Base-by-base conservation (phyloP, 1,140 invertebrate species). In the Rhizoglyphus robini region DNA sequence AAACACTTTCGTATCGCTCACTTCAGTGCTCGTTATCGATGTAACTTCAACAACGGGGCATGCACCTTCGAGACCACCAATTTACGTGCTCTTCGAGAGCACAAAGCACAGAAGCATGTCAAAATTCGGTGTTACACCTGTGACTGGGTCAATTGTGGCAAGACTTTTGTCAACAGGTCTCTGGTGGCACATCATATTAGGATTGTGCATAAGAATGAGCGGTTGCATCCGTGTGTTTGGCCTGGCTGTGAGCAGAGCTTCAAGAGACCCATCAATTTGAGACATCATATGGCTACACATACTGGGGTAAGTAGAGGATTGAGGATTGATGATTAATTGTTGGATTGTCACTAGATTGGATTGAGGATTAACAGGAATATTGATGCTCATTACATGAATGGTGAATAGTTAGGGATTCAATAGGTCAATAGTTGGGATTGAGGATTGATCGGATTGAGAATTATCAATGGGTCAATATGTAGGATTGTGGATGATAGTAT, bases 181-280 rank as follows among this genome's bases (percentile, higher is more conserved):
- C 20, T 54, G 20, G 51, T 54, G 8, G 8, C 51, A 15, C 51
- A 54, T 54, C 51, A 54, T 54, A 8, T 54, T 54, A 5, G 51
- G 23, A 54, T 32, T 20, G 51, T 23, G 8, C 51, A 54, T 20
- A 8, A 5, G 23, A 20, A 54, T 5, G 51, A 54, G 20, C 51
- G 51, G 23, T 32, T 54, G 15, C 51, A 27, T 32, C 51, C 51
- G 15, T 54, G 51, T 32, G 23, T 32, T 8, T 54, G 51, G 51
- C 51, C 51, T 32, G 51, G 51, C 20, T 54, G 51, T 32, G 51
- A 32, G 51, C 23, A 54, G 20, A 54, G 51, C 20, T 54, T 54
- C 20, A 54, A 54, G 51, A 5, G 31, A 32, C 51, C 51, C 15
- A 25, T 54, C 51, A 54, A 54, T 54, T 32, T 54, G 51, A 5